Evolutionary conservation across 2,888 invertebrate genomes (phyloP).

Genomic region (Himalopsyche japonica): DNA sequence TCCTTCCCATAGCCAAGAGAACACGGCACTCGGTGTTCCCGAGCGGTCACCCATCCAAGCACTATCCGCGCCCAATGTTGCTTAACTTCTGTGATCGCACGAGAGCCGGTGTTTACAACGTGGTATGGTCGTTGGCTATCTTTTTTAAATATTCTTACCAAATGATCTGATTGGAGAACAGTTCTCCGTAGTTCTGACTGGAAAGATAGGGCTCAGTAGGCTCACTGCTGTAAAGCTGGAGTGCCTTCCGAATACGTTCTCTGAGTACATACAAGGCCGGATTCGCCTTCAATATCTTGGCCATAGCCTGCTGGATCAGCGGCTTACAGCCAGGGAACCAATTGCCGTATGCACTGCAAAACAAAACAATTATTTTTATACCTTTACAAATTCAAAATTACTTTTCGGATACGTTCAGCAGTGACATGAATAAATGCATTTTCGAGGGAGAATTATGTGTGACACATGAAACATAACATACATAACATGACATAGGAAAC

Average conservation of each 20-base stretch:
- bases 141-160: conserved; percentile 66
- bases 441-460: too few species aligned
- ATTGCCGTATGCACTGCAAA: conserved; percentile 90
- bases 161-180: conserved; percentile 99
- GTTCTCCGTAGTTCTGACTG: conserved; percentile 98
- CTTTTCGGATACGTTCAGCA: too few species aligned
- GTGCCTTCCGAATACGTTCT: conserved; percentile 97
- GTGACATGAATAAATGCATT: too few species aligned
- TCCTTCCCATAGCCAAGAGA: too few species aligned
- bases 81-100: too few species aligned
- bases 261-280: conserved; percentile 96
- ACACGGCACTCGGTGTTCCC: too few species aligned
- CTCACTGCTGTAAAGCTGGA: conserved; percentile 97
- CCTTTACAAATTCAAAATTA: not conserved
- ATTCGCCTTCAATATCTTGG: conserved; percentile 99
- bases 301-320: conserved; percentile 98
- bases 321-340: conserved; percentile 99
- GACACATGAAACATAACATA: too few species aligned
- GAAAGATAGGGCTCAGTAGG: conserved; percentile 99
- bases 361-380: not conserved
- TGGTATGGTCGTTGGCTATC: too few species aligned
- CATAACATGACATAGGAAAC: too few species aligned
- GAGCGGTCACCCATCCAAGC: too few species aligned
- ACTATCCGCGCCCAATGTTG: too few species aligned
- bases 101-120: too few species aligned